A percentile compares a stretch with the other conserved stretches of the same genome.
These are phyloP conservation scores for Hyalella azteca DNA, from an alignment of 2,888 invertebrate genomes.

Conservation along the genomic window DNA sequence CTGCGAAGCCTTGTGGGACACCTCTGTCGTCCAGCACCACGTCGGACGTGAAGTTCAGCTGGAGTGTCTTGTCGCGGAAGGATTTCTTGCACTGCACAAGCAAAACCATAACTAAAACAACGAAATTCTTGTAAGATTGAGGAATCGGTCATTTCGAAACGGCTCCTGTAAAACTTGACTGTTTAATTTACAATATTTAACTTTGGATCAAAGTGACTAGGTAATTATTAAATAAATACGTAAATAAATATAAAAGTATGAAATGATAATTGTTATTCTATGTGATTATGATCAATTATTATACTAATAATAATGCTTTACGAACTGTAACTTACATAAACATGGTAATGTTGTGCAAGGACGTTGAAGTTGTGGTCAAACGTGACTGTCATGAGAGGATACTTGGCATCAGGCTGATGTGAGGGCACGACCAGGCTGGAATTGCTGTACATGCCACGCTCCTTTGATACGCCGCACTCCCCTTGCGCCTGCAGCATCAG, in stretches of 20 bases:
- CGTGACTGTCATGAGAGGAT: not conserved
- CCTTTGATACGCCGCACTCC: not conserved
- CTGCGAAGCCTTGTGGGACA: not conserved
- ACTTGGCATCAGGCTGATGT: not conserved
- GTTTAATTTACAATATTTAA: no score
- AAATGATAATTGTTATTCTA: no score
- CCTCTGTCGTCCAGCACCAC: not conserved
- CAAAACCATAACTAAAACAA: no score
- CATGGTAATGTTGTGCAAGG: conserved; percentile 3
- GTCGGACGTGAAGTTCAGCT: conserved; percentile 24
- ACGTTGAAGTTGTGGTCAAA: conserved; percentile 6
- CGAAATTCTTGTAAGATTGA: no score
- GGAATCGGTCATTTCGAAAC: no score
- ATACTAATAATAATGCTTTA: no score
- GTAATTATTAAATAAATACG: no score
- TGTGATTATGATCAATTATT: no score
- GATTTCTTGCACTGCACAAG: not conserved
- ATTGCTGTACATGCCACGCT: not conserved
- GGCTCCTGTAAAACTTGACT: no score
- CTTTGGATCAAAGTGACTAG: no score
- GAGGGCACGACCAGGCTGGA: conserved; percentile 3
- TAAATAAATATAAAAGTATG: no score
- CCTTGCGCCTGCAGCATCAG: not conserved
- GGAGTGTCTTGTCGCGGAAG: not conserved
- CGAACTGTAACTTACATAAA: not conserved